Conservation (phyloP, 2,888 invertebrate genomes). For the Noctua pronuba region DNA sequence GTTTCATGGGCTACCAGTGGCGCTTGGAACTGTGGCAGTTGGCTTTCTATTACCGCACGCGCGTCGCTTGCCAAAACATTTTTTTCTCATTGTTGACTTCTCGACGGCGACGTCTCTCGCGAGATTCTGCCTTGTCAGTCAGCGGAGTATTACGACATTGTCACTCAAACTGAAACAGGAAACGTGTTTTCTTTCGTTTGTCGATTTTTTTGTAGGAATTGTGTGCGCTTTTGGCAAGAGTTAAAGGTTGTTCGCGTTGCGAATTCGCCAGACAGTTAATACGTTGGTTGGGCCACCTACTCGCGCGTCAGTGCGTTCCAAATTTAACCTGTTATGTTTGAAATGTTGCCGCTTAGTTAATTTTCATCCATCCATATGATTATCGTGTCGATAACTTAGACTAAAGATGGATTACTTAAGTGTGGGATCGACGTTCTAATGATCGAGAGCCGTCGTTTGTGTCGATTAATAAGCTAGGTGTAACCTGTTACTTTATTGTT, state of each 20-base stretch:
- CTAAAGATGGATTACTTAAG: slow-evolving; percentile 50
- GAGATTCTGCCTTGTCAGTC: slow-evolving; percentile 78
- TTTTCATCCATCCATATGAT: slow-evolving; percentile 55
- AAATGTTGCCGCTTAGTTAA: slow-evolving; percentile 63
- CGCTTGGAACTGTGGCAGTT: slow-evolving; percentile 75
- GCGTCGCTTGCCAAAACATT: slow-evolving; percentile 82
- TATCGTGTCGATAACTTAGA: slow-evolving; percentile 65
- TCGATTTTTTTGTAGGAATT: slow-evolving; percentile 70
- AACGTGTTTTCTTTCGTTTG: slow-evolving; percentile 66
- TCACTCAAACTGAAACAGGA: slow-evolving; percentile 78
- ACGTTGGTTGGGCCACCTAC: slow-evolving; percentile 75
- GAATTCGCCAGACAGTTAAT: slow-evolving; percentile 74
- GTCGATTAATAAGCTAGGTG: slow-evolving; percentile 49
- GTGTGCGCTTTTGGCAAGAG: slow-evolving; percentile 76
- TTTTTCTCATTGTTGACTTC: slow-evolving; percentile 83
- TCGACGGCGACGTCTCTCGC: slow-evolving; percentile 71
- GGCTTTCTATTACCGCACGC: slow-evolving; percentile 73
- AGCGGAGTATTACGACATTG: slow-evolving; percentile 73
- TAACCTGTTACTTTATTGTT: slow-evolving; percentile 47
- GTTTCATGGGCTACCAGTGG: slow-evolving; percentile 75
- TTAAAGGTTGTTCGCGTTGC: slow-evolving; percentile 67
- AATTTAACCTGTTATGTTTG: slow-evolving; percentile 81
- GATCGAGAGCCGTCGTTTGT: slow-evolving; percentile 27
- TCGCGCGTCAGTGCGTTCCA: slow-evolving; percentile 79
- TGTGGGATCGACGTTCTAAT: slow-evolving; percentile 43